Conservation (phyloP, 2,113 vertebrate genomes). For the Ictalurus furcatus region DNA sequence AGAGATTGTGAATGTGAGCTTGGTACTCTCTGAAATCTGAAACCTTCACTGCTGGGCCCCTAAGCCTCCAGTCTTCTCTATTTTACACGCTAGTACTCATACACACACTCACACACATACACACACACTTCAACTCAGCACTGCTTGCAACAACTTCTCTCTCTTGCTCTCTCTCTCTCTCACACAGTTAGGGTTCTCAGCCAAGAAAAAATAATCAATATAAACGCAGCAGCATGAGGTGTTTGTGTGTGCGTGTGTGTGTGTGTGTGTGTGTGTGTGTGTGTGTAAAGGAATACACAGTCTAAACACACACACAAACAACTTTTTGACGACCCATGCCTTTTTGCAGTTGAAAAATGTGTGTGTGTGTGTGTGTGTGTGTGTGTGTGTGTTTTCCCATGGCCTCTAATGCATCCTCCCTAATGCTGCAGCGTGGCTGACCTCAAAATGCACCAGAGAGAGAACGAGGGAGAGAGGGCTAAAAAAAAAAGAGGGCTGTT, state of each 20-base stretch:
- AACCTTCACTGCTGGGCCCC: conserved; percentile 20
- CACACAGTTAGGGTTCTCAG: neutral
- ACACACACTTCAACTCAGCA: neutral
- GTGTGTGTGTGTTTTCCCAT: neutral
- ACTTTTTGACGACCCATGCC: neutral
- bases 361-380: conserved; percentile 15
- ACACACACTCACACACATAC: conserved; percentile 34
- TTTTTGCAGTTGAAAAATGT: neutral
- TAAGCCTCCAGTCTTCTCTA: neutral
- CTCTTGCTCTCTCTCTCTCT: neutral
- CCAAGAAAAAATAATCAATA: conserved; percentile 45
- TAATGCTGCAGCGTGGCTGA: conserved; percentile 17
- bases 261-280: conserved; percentile 25
- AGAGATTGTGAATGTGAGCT: neutral
- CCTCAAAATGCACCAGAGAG: conserved; percentile 28
- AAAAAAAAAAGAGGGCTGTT: neutral
- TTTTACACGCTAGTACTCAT: conserved; percentile 7
- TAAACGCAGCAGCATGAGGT: conserved; percentile 26
- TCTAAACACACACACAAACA: no score
- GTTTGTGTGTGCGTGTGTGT: conserved; percentile 26
- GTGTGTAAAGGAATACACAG: neutral
- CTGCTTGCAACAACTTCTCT: neutral
- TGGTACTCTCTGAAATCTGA: conserved; percentile 30
- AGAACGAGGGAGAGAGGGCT: neutral
- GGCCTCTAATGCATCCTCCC: conserved; percentile 8